These are phyloP conservation scores for Apostichopus japonicus DNA, from an alignment of 35 echinoderm and acorn worm species.

Conservation along the genomic window DNA sequence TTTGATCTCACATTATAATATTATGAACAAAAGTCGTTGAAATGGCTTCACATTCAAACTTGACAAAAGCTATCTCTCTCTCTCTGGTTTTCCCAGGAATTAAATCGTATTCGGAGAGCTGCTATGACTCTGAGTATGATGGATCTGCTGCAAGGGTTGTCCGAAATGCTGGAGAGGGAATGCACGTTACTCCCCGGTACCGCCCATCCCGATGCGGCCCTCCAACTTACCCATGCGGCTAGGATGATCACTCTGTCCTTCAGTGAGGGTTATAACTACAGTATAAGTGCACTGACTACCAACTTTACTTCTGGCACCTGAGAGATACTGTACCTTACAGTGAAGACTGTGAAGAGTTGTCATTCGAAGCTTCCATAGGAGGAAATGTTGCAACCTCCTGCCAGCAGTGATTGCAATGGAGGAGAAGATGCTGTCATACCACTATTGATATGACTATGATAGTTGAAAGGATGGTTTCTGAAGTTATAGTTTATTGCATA, in stretches of 20 bases:
- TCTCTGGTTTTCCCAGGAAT: conserved; percentile 67
- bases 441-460: too few species aligned
- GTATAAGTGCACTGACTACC: conserved; percentile 82
- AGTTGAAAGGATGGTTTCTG: too few species aligned
- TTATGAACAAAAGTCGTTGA: too few species aligned
- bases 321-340: neutral
- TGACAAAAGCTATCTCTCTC: neutral
- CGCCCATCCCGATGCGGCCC: conserved; percentile 88
- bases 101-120: conserved; percentile 89
- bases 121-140: conserved; percentile 86
- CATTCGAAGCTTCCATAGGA: neutral
- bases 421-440: too few species aligned
- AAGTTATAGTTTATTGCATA: too few species aligned
- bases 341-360: too few species aligned
- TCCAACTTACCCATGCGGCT: conserved; percentile 94
- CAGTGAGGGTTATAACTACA: conserved; percentile 73
- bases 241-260: conserved; percentile 76
- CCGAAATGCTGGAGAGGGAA: conserved; percentile 89
- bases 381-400: neutral
- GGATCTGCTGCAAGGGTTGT: conserved; percentile 88
- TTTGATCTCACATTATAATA: too few species aligned
- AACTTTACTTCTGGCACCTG: conserved; percentile 81
- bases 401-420: too few species aligned
- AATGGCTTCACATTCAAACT: too few species aligned
- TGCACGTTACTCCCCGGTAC: conserved; percentile 90